Base-by-base conservation (phyloP, 2,113 vertebrate species). In the Sinocyclocheilus rhinocerous region DNA sequence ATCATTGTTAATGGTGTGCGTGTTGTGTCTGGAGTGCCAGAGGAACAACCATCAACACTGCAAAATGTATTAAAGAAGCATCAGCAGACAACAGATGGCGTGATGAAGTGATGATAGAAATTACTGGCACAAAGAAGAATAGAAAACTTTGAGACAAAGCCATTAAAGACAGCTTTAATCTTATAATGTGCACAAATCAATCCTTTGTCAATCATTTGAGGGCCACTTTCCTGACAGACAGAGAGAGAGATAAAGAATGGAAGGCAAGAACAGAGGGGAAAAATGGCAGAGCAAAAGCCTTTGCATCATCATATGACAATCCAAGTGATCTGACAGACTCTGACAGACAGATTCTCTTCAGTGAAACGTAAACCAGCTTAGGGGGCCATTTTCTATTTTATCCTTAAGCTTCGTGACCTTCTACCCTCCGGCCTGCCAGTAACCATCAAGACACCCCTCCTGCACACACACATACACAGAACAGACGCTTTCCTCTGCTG, bases 321-420 rank as follows among this genome's bases (percentile, higher is more conserved):
- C 77, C 59, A 24, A 50, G 26, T 83, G 85, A 89, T 89, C 55
- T 89, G 79, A 89, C 78, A 82, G 67, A 83, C 76, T 67, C 67
- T 89, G 88, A 89, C 88, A 85, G 83, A 65, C 82, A 87, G 82
- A 85, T 82, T 87, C 85, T 20, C 63, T 87, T 63, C 85, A 65
- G 79, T 67, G 86, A 86, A 81, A 90, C 86, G 61, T 84, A 76
- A 89, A 87, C 76, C 77, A 84, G 84, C 87, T 90, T 78, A 84
- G 73, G 86, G 90, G 86, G 91, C 88, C 89, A 90, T 90, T 90
- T 91, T 86, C 87, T 69, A 75, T 57, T 75, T 83, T 87, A 86
- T 86, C 42, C 63, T 78, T 85, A 87, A 81, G 85, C 86, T 88
- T 90, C 29, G 61, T 57, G 75, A 79, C 87, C 81, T 87, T 57